Conservation (phyloP, 2,113 vertebrate genomes). For the Dicrurus megarhynchus region DNA sequence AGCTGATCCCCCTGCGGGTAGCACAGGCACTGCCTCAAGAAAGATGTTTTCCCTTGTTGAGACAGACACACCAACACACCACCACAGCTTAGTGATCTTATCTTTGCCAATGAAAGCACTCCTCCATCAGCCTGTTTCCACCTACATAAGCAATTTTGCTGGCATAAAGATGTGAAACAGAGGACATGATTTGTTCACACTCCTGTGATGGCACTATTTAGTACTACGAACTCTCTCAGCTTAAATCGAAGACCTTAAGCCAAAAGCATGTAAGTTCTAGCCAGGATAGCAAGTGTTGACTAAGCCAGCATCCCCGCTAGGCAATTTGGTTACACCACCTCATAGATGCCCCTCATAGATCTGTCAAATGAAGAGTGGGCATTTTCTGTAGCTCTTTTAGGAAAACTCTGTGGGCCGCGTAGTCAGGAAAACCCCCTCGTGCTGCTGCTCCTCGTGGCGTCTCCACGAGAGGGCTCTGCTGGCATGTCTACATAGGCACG, state of each 20-base stretch:
- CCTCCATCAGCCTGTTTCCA: neutral
- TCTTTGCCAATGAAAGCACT: neutral
- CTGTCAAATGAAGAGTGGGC: neutral
- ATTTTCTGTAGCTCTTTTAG: neutral
- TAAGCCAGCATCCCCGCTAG: neutral
- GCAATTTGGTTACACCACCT: neutral
- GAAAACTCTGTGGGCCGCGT: rapidly evolving
- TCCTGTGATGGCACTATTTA: neutral
- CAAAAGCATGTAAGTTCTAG: neutral
- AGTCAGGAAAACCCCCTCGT: neutral
- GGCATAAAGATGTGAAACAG: neutral
- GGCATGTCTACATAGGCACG: neutral
- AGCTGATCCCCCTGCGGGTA: neutral
- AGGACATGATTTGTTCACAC: neutral
- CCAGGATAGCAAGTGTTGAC: neutral
- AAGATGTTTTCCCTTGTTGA: neutral
- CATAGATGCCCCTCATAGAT: neutral
- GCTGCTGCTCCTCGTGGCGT: neutral
- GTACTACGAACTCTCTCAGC: neutral
- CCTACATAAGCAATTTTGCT: neutral
- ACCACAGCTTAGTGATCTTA: neutral
- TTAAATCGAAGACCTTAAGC: neutral
- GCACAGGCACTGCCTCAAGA: neutral
- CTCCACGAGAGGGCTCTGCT: constrained; percentile 62
- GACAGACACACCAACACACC: neutral